Conservation (phyloP, 2,888 invertebrate species). For the Caenorhabditis virilis region DNA sequence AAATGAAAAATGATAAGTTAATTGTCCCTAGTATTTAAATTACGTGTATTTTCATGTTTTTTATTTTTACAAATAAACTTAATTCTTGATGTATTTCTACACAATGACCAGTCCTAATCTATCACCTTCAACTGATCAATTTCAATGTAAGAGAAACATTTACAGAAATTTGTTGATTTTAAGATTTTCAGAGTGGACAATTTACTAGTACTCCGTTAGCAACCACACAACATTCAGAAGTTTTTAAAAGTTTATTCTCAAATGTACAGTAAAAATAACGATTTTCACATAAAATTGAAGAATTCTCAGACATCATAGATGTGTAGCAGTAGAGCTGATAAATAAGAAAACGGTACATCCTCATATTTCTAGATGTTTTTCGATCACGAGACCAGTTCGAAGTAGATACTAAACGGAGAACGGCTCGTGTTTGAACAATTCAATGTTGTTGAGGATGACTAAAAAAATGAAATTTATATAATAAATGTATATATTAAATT, state of each 20-base stretch:
- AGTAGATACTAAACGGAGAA: constrained; percentile 23
- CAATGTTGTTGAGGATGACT: constrained; percentile 29
- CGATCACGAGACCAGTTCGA: constrained; percentile 3
- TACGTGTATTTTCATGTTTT: constrained; percentile 5
- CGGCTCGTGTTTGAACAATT: constrained; percentile 28
- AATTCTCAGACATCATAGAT: constrained; percentile 7
- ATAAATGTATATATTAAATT: constrained; percentile 11
- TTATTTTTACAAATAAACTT: background rate
- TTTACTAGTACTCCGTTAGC: constrained; percentile 38
- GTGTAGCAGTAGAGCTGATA: constrained; percentile 7
- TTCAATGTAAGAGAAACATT: constrained; percentile 15
- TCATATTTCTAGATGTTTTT: constrained; percentile 3
- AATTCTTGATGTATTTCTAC: background rate
- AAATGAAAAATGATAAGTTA: constrained; percentile 17
- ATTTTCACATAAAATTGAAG: no score
- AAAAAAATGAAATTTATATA: constrained; percentile 32
- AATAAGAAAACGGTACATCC: constrained; percentile 3
- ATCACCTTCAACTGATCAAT: constrained; percentile 23
- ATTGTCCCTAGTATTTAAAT: background rate
- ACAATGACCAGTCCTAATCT: constrained; percentile 12
- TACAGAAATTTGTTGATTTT: background rate
- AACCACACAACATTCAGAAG: constrained; percentile 38
- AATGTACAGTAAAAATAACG: no score
- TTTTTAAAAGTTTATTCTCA: background rate
- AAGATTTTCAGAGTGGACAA: constrained; percentile 9